Evolutionary conservation across 2,113 vertebrate species (phyloP).

Genomic region (Chaenogobius annularis): DNA sequence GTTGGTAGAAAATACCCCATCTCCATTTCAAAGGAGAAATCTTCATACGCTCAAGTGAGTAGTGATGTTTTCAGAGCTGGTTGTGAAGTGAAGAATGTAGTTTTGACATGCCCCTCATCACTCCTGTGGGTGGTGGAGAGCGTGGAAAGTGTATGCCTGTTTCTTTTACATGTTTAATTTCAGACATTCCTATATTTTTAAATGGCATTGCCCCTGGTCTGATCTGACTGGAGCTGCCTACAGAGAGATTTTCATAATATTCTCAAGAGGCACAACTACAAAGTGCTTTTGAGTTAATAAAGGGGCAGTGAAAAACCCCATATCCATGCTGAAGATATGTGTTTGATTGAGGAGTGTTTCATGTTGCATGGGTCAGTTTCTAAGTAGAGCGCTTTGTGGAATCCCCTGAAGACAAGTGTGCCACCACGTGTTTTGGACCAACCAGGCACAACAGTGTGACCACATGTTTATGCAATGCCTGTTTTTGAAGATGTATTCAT

Average conservation of each 20-base stretch:
- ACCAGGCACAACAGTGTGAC: neutral
- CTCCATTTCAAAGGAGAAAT: no score
- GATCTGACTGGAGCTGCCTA: constrained; percentile 2
- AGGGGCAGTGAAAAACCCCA: constrained; percentile 22
- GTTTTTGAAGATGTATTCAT: neutral
- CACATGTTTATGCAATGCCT: neutral
- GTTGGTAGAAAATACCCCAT: no score
- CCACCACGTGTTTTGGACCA: neutral
- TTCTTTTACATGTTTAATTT: neutral
- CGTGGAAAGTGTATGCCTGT: no score
- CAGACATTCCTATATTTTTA: neutral
- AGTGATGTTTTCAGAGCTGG: neutral
- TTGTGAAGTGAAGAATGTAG: no score
- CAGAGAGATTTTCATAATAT: constrained; percentile 13
- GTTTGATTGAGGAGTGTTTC: constrained; percentile 20
- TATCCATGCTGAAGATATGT: constrained; percentile 8
- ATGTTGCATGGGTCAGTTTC: constrained; percentile 17
- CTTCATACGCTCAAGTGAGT: no score
- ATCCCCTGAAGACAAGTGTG: constrained; percentile 13
- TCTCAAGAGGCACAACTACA: constrained; percentile 30
- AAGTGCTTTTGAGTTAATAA: constrained; percentile 16
- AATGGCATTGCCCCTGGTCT: neutral
- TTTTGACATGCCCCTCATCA: constrained; percentile 17
- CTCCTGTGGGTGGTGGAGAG: neutral
- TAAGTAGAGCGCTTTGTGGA: constrained; percentile 15